Evolutionary conservation across 2,113 vertebrate species (phyloP).

Genomic region (Microtus richardsoni): DNA sequence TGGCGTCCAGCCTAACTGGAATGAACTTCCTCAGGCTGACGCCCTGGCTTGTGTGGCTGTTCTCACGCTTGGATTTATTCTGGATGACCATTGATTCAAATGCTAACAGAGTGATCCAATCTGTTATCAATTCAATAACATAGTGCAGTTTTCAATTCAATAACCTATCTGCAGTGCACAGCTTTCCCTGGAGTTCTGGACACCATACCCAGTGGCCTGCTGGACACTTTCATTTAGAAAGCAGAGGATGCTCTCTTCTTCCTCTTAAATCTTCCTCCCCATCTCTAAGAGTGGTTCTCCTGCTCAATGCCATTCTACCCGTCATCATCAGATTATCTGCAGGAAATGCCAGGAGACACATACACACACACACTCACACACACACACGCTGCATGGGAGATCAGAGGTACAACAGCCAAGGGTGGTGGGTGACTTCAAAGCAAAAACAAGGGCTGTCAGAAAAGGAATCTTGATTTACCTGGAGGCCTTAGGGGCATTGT

Average conservation of each 20-base stretch:
- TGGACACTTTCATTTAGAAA: neutral
- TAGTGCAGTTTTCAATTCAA: neutral
- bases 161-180: neutral
- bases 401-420: neutral
- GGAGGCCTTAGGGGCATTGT: neutral
- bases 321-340: neutral
- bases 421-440: neutral
- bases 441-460: neutral
- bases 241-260: neutral
- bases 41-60: neutral
- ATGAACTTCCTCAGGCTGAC: constrained; percentile 17
- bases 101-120: neutral
- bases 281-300: neutral
- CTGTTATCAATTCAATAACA: neutral
- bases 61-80: neutral
- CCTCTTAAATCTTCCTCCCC: neutral
- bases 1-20: neutral
- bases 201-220: neutral
- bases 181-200: neutral
- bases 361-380: neutral
- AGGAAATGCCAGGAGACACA: neutral
- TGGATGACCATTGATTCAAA: neutral
- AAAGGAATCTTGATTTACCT: neutral
- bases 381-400: neutral
- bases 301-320: neutral